Evolutionary conservation across 2,113 vertebrate species (phyloP).

Genomic region (Corydoras sp.): DNA sequence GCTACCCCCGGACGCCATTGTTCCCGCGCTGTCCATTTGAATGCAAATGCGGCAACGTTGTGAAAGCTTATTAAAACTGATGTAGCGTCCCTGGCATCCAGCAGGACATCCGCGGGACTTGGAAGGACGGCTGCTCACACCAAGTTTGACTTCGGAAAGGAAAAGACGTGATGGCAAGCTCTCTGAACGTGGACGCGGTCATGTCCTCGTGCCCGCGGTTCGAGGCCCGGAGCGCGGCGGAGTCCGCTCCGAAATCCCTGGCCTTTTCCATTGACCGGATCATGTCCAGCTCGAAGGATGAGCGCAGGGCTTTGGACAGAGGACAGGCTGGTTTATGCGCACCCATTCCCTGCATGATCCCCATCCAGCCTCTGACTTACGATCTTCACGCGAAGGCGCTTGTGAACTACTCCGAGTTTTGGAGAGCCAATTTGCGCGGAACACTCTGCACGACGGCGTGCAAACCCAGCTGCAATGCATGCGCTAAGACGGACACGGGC

Average conservation of each 20-base stretch:
- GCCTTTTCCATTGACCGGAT: constrained; percentile 99
- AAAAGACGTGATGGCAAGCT: constrained; percentile 77
- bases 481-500: constrained; percentile 78
- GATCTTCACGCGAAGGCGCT: constrained; percentile 88
- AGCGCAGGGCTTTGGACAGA: constrained; percentile 63
- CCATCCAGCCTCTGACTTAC: constrained; percentile 84
- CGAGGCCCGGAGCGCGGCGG: constrained; percentile 68
- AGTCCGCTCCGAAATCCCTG: constrained; percentile 83
- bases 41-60: constrained; percentile 85
- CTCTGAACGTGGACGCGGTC: constrained; percentile 82
- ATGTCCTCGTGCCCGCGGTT: constrained; percentile 80
- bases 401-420: constrained; percentile 93
- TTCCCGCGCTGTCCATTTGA: constrained; percentile 79
- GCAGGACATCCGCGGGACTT: constrained; percentile 64
- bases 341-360: constrained; percentile 91
- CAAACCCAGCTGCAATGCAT: constrained; percentile 84
- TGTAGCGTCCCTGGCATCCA: constrained; percentile 79
- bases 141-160: constrained; percentile 57
- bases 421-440: constrained; percentile 83
- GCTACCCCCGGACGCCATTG: constrained; percentile 86
- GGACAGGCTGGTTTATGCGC: constrained; percentile 79
- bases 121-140: constrained; percentile 68
- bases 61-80: constrained; percentile 85
- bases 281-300: constrained; percentile 92
- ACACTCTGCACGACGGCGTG: constrained; percentile 75